phyloP scores from a whole-genome alignment of 2,797 vertebrate species.

The Artibeus lituratus region DNA sequence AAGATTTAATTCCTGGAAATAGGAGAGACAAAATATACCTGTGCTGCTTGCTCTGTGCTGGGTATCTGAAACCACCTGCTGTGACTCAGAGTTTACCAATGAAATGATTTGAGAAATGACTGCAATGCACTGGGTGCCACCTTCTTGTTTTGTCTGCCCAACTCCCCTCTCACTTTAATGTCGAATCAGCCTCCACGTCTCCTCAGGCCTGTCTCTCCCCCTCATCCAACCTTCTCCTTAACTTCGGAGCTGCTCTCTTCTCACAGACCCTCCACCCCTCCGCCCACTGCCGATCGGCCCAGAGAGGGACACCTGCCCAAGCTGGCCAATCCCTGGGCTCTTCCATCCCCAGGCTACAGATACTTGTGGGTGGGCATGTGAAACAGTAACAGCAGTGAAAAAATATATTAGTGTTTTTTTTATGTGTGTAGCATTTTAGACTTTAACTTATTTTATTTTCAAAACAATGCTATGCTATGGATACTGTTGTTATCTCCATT shows the following conservation, averaged over 20 bases:
- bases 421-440: neutral
- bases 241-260: neutral
- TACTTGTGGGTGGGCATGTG: neutral
- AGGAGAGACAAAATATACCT: neutral
- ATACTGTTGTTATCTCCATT: neutral
- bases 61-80: neutral
- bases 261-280: neutral
- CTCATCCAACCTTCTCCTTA: neutral
- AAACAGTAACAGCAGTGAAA: neutral
- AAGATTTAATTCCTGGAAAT: neutral
- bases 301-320: neutral
- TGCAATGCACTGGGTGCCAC: neutral
- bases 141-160: neutral
- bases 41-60: neutral
- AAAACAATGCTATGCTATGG: neutral
- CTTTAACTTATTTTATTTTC: neutral
- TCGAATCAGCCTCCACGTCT: neutral
- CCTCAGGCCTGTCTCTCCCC: neutral
- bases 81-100: neutral
- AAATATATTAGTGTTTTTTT: neutral
- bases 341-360: neutral
- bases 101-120: neutral
- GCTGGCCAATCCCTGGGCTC: neutral
- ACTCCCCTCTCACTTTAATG: neutral
- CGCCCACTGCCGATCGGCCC: neutral